Base-by-base conservation (phyloP, 2,888 invertebrate genomes). In the Meteorus colon region DNA sequence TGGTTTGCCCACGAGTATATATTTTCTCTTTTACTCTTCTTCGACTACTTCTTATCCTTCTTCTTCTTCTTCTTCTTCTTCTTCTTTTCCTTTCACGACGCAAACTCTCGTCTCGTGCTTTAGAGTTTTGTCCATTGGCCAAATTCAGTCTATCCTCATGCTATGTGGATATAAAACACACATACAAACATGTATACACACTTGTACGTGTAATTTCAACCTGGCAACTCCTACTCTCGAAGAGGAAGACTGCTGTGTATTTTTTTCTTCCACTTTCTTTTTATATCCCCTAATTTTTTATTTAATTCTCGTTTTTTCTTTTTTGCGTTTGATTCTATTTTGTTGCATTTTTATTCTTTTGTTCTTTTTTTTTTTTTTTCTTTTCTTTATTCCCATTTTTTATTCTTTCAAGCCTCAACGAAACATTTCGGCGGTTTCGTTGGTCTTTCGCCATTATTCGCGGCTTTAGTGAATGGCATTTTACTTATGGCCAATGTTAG, bases 281-380 rank as follows among this genome's bases (percentile, higher is more conserved):
- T 45, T 19, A 31, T 41, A 37, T 55, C 48, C 51, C 2, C n/a
- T 27, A 67, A 41, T 24, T 75, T 65, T 29, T 67, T 73, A 45
- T 48, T 70, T 74, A 45, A 29, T 59, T 67, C 68, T 75, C 62
- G 24, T 48, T 71, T 70, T 41, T 71, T 74, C 69, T 69, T 55
- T 67, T 69, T 75, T 34, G 41, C 48, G 48, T 62, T 63, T 66
- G 45, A 70, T 51, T 76, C 24, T 45, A 41, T 59, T 55, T 29
- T 34, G 63, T 59, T 48, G 60, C 67, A 4, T 63, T 70, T 51
- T 48, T 24, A 24, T 1, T 24, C 24, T 24, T 24, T 62, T n/a
- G n/a, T 29, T 72, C 14, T 16, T 59, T 31, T 29, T 60, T 41
- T 70, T 24, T n/a, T n/a, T n/a, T n/a, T 62, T 29, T 72, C 14